phyloP scores from a whole-genome alignment of 2,113 vertebrate species.

The Taxidea taxus region DNA sequence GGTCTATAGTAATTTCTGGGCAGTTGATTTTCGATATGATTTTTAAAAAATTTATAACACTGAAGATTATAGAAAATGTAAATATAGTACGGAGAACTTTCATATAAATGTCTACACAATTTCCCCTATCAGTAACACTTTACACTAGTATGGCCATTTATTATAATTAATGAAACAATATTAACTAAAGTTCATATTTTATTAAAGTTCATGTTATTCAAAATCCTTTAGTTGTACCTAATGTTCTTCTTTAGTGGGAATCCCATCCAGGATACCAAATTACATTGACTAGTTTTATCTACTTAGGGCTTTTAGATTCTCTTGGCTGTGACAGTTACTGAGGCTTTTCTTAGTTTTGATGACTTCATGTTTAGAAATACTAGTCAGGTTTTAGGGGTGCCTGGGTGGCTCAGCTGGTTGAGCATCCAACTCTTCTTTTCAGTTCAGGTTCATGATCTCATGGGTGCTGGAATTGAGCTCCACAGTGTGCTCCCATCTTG shows the following conservation, averaged over 20 bases:
- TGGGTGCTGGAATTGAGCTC: not conserved
- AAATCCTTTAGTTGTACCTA: not conserved
- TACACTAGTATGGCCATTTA: not conserved
- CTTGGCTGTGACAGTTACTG: not conserved
- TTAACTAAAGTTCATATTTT: not conserved
- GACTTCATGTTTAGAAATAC: not conserved
- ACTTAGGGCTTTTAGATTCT: not conserved
- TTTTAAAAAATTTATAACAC: not conserved
- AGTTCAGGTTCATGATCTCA: not conserved
- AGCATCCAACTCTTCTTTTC: not conserved
- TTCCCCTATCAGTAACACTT: not conserved
- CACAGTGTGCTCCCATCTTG: not conserved
- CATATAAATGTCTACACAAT: not conserved
- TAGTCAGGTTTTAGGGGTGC: not conserved
- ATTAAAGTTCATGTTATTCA: not conserved
- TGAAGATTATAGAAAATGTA: not conserved
- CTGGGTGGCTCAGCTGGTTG: not conserved
- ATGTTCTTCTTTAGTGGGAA: not conserved
- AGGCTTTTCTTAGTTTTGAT: not conserved
- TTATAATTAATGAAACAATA: not conserved
- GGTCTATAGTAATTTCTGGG: not conserved
- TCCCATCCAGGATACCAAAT: not conserved
- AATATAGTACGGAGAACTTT: not conserved
- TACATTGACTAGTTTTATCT: not conserved
- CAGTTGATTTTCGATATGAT: not conserved